Evolutionary conservation across 2,797 vertebrate species (phyloP), one percentile per base, ranked within the genome.

Genomic region (Phalloptychus januarius): DNA sequence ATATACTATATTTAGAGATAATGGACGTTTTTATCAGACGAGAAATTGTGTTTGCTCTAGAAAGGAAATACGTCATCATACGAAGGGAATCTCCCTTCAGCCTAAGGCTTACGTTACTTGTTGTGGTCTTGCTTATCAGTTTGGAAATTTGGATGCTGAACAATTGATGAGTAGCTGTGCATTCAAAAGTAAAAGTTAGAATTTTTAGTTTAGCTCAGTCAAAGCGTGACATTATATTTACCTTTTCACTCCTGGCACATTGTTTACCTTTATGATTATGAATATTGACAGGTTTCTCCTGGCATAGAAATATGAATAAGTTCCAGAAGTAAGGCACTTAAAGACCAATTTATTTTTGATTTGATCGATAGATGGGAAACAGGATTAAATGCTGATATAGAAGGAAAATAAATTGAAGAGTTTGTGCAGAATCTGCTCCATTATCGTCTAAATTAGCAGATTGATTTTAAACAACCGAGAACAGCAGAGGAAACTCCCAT

Each of bases 381-480:
- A 79, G 20, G 75, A 3, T 0, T 28, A 7, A 23, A 65, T 0
- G 7, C 16, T 40, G 48, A 69, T 15, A 20, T 31, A 13, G 58
- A 56, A 48, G 44, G 65, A 73, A 75, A 71, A 50, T 50, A 70
- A 38, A 61, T 7, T 16, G 28, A 20, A 25, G 46, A 23, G 25
- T 63, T 77, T 65, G 4, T 15, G 38, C 56, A 44, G 40, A 77
- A 71, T 76, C 48, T 72, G 65, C 0, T 36, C 63, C 31, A 56
- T 77, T n/a, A 20, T 42, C n/a, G 6, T 70, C 40, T 44, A 44
- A 78, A 75, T 79, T 71, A 40, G 40, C 25, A 38, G 25, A 25
- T 76, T 44, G 44, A 50, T 72, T 81, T 83, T 45, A 44, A n/a
- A 50, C 69, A 71, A 82, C 73, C 7, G 33, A 56, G 23, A 83